Evolutionary conservation across 2,888 invertebrate species (phyloP).

Genomic region (Trichogramma dendrolimi): DNA sequence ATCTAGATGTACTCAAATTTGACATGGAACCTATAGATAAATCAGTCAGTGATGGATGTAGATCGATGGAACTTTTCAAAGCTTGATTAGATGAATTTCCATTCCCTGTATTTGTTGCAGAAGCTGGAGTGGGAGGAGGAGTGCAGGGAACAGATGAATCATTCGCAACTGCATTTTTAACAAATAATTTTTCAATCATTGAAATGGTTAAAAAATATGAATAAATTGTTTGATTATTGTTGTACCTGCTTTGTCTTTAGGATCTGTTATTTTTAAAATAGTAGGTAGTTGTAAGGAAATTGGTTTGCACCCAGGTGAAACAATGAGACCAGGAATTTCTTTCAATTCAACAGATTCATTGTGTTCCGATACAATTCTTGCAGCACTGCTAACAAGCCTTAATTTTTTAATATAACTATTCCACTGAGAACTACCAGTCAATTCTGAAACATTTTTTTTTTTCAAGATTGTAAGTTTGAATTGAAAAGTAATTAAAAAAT

Average conservation of each 20-base stretch:
- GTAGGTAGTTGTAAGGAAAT: conserved; percentile 37
- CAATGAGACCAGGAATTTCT: conserved; percentile 38
- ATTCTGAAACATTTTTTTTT: conserved; percentile 33
- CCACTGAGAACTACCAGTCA: conserved; percentile 46
- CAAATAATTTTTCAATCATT: conserved; percentile 1
- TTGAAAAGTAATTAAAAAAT: background rate
- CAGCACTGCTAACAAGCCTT: conserved; percentile 39
- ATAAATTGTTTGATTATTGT: background rate
- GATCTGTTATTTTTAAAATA: conserved; percentile 35
- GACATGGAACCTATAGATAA: conserved; percentile 30
- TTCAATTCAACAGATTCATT: conserved; percentile 38
- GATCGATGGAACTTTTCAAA: conserved; percentile 30
- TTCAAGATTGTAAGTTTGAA: conserved; percentile 1
- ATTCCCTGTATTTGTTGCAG: conserved; percentile 30
- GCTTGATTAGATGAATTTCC: conserved; percentile 31
- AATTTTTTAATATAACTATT: conserved; percentile 44
- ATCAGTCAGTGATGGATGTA: conserved; percentile 30
- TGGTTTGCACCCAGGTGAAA: conserved; percentile 40
- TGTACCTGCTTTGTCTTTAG: conserved; percentile 19
- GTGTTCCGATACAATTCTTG: conserved; percentile 40
- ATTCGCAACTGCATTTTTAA: background rate
- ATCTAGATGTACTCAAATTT: conserved; percentile 31
- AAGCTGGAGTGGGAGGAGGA: conserved; percentile 42
- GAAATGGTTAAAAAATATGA: background rate
- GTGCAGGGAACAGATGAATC: conserved; percentile 35